Evolutionary conservation across 2,113 vertebrate genomes (phyloP), one percentile per base, ranked within the genome.

Genomic region (Paracanthobrama guichenoti): DNA sequence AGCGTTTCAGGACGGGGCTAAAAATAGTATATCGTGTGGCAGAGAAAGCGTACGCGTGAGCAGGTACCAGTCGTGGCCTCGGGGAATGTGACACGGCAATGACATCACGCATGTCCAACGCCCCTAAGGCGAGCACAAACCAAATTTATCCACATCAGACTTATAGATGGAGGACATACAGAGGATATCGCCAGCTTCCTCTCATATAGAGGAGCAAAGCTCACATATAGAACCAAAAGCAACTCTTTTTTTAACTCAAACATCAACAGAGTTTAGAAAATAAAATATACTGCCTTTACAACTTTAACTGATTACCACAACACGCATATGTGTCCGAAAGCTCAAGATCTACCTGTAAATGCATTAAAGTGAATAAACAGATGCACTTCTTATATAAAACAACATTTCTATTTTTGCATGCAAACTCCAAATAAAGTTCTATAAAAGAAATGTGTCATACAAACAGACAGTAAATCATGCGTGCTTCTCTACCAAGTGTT

Each of bases 1-100:
- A 76, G 55, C 46, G 6, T 8, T 50, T 48, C 14, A 12, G 44
- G 75, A 39, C 22, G 8, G 55, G 50, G 22, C 53, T 78, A 78
- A 60, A 78, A 24, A 78, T 78, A 78, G 76, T 42, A 24, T 8
- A 60, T 60, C n/a, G 76, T 44, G 55, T 9, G 76, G 24, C 24
- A 24, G 76, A 78, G 74, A 78, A 78, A 78, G 71, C 26, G 22
- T n/a, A 48, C 12, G 42, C 6, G 42, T 48, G 71, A 24, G 53
- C 76, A 78, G 76, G 76, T 78, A 78, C 12, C 55, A 78, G 55
- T 42, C n/a, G 28, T 60, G 55, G 35, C 76, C 55, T 78, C 12
- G 22, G 76, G 76, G 31, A 44, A 78, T 78, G n/a, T 60, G 76
- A 78, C 76, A 78, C 1, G 20, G 53, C 53, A 4, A 60, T 78